Evolutionary conservation across 2,797 vertebrate species (phyloP).

Genomic region (Clarias pachynema): DNA sequence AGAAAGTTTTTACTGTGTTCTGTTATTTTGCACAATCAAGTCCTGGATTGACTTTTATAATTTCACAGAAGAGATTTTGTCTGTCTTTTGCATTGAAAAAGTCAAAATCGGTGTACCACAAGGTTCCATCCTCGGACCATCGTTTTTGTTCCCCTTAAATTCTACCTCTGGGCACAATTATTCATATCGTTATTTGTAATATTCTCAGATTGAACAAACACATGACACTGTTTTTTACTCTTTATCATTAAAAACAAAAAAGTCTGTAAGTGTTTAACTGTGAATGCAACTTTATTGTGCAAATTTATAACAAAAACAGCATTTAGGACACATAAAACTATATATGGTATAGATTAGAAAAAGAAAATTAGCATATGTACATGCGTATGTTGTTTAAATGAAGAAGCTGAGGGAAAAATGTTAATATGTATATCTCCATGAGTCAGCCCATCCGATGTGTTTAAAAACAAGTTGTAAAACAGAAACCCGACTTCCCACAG

Average conservation of each 20-base stretch:
- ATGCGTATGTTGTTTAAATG: neutral
- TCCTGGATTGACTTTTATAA: too few species aligned
- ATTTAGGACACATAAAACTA: neutral
- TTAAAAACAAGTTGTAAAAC: slow-evolving; percentile 6
- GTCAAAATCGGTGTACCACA: neutral
- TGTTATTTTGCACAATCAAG: too few species aligned
- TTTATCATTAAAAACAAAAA: neutral
- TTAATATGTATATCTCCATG: slow-evolving; percentile 1
- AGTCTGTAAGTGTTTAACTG: neutral
- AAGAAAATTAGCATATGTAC: neutral
- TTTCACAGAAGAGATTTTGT: neutral
- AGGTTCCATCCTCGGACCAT: neutral
- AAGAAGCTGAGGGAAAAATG: neutral
- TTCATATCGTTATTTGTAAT: neutral
- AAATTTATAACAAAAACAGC: neutral
- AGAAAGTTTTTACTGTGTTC: too few species aligned
- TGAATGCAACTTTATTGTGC: neutral
- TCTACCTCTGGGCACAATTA: neutral
- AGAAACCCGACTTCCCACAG: slow-evolving; percentile 12
- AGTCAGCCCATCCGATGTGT: neutral
- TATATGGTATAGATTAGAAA: neutral
- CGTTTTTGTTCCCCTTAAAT: neutral
- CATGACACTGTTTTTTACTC: neutral
- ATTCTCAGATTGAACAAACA: neutral
- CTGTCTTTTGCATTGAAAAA: neutral